phyloP scores from a whole-genome alignment of 2,113 vertebrate genomes.

The Seriola aureovittata region DNA sequence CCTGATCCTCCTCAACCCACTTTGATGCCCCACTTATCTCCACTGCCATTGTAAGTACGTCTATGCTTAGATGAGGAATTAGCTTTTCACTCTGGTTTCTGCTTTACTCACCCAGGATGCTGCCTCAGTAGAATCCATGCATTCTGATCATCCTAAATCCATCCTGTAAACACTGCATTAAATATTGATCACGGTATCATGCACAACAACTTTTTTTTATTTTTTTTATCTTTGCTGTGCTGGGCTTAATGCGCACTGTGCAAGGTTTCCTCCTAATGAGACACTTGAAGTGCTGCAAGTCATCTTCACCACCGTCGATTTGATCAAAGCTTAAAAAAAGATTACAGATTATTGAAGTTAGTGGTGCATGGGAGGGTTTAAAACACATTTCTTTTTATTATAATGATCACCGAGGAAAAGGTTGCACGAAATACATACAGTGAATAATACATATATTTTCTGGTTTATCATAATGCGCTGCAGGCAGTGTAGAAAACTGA shows the following conservation, averaged over 20 bases:
- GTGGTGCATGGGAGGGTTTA: conserved; percentile 23
- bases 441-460: conserved; percentile 7
- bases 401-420: conserved; percentile 19
- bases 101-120: conserved; percentile 46
- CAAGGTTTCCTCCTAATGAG: conserved; percentile 59
- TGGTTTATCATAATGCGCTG: neutral
- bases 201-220: conserved; percentile 34
- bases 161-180: conserved; percentile 68
- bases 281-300: conserved; percentile 44
- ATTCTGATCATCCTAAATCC: conserved; percentile 53
- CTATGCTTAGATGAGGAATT: conserved; percentile 29
- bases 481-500: conserved; percentile 12
- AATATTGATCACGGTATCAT: conserved; percentile 69
- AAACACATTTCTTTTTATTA: conserved; percentile 29
- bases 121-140: conserved; percentile 46
- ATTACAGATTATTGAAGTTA: conserved; percentile 51
- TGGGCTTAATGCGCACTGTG: conserved; percentile 35
- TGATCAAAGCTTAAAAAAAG: conserved; percentile 57
- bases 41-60: conserved; percentile 11
- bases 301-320: conserved; percentile 19
- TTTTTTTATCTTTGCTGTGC: conserved; percentile 25
- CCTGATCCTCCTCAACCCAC: conserved; percentile 17
- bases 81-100: conserved; percentile 35
- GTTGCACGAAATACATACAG: conserved; percentile 30
- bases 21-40: conserved; percentile 56